phyloP scores from a whole-genome alignment of 2,797 vertebrate genomes.

The Lagorchestes hirsutus region DNA sequence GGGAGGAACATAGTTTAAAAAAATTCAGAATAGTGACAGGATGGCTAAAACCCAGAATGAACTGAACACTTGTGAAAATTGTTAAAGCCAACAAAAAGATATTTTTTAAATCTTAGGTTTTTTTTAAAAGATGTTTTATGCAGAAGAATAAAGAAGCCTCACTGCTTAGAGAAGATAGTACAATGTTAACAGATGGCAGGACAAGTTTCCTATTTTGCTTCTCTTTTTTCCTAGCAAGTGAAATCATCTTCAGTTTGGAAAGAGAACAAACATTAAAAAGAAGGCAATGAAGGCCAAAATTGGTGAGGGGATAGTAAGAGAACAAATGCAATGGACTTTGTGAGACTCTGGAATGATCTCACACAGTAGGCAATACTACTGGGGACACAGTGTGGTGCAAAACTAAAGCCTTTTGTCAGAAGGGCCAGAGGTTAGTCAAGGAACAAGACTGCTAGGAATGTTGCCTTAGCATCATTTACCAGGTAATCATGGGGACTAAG shows the following conservation, averaged over 20 bases:
- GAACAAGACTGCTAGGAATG: not conserved
- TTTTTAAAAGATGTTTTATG: not conserved
- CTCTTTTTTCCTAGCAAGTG: not conserved
- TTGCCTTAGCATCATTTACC: not conserved
- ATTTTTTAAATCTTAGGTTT: not conserved
- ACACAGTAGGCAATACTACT: not conserved
- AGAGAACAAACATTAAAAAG: not conserved
- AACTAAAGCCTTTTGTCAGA: not conserved
- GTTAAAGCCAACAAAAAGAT: not conserved
- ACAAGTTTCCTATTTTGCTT: not conserved
- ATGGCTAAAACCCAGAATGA: not conserved
- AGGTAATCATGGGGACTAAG: not conserved
- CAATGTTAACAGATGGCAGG: not conserved
- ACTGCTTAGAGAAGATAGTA: not conserved
- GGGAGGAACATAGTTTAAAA: not conserved
- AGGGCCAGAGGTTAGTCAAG: not conserved
- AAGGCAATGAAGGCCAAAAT: not conserved
- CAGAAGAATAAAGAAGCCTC: not conserved
- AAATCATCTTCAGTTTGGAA: not conserved
- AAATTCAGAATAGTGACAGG: not conserved
- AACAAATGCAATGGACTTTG: not conserved
- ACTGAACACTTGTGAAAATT: not conserved
- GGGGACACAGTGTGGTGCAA: not conserved
- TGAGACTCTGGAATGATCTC: not conserved
- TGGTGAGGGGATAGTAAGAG: not conserved